Conservation (phyloP, 2,888 invertebrate genomes). For the Clistopyga incitator region DNA sequence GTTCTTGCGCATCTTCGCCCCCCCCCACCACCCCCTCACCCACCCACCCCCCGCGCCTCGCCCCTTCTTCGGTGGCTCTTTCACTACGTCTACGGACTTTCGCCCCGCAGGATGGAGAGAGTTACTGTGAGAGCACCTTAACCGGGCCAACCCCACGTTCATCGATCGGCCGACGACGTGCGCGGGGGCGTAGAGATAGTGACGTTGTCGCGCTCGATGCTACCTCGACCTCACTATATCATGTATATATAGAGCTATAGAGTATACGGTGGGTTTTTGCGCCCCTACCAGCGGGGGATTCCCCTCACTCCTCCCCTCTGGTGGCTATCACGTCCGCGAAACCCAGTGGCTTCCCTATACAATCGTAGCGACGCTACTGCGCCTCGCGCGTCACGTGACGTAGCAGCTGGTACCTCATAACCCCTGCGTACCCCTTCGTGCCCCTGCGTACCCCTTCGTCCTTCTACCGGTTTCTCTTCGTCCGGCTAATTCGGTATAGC, state of each 20-base stretch:
- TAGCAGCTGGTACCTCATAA: conserved; percentile 66
- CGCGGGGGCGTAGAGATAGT: conserved; percentile 65
- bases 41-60: too few species aligned
- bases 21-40: not conserved
- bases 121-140: conserved; percentile 46
- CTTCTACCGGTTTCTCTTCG: conserved; percentile 1
- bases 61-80: too few species aligned
- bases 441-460: not conserved
- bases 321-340: conserved; percentile 26
- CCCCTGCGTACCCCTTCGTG: conserved; percentile 26
- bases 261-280: conserved; percentile 1
- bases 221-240: conserved; percentile 49
- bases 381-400: conserved; percentile 66
- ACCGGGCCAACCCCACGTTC: conserved; percentile 59
- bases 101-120: not conserved
- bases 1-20: not conserved
- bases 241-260: not conserved
- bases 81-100: not conserved
- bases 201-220: conserved; percentile 62
- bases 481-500: conserved; percentile 9
- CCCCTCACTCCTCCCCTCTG: conserved; percentile 5
- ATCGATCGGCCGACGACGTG: conserved; percentile 57
- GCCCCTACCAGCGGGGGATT: not conserved
- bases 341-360: conserved; percentile 47
- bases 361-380: conserved; percentile 22